Percentiles rank a stretch among this genome's conserved stretches.
These are phyloP conservation scores for Drosophila rellima DNA, from an alignment of 2,888 invertebrate genomes.

Conservation along the genomic window DNA sequence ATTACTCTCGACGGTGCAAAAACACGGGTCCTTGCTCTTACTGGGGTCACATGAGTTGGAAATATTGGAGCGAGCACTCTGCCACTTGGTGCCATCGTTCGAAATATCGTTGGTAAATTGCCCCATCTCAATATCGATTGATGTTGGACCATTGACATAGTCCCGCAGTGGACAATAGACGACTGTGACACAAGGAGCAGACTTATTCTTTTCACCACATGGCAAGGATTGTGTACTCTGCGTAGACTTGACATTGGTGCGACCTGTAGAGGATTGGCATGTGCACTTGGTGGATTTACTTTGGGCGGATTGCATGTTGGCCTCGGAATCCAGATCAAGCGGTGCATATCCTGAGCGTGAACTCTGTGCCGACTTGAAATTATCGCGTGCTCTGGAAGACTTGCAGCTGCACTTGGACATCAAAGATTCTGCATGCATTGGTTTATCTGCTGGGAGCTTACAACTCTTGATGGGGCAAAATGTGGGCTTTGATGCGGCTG, in stretches of 20 bases:
- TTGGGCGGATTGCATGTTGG: not conserved
- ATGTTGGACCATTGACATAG: not conserved
- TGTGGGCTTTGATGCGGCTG: not conserved
- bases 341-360: not conserved
- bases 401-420: conserved; percentile 7
- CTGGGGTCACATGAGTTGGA: not conserved
- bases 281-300: conserved; percentile 1
- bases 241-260: not conserved
- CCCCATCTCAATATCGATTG: conserved; percentile 9
- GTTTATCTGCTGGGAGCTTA: not conserved
- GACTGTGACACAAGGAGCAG: not conserved
- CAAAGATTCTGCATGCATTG: not conserved
- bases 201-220: not conserved
- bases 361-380: not conserved
- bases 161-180: conserved; percentile 8
- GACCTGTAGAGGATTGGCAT: not conserved
- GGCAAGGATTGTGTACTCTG: conserved; percentile 4
- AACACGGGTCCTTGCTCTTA: not conserved
- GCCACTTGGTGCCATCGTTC: not conserved
- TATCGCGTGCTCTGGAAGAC: not conserved
- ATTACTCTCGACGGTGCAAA: not conserved
- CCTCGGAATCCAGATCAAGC: not conserved
- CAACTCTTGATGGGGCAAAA: not conserved
- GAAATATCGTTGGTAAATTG: not conserved
- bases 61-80: conserved; percentile 1